phyloP scores from a whole-genome alignment of 2,797 vertebrate genomes.

The Hydrophis major region DNA sequence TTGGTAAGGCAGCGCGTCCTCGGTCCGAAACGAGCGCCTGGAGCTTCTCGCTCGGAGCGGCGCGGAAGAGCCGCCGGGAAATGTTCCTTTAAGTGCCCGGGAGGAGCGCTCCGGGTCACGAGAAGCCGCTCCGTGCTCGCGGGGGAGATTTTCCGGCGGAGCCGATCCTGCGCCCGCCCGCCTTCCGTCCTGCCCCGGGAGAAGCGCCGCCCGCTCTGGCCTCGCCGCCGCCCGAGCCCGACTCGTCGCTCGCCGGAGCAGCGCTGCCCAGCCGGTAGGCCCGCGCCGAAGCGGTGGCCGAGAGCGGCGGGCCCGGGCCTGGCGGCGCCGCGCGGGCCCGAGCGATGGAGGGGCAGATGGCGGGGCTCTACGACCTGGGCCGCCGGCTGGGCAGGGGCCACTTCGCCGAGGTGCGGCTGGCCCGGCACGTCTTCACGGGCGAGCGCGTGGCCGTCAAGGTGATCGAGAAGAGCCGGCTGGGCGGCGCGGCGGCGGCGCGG shows the following conservation, averaged over 20 bases:
- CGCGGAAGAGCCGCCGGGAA: neutral
- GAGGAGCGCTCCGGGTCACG: neutral
- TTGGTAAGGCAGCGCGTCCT: neutral
- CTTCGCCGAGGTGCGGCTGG: conserved; percentile 86
- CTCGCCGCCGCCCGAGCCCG: neutral
- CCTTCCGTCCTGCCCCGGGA: neutral
- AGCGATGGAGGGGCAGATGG: conserved; percentile 72
- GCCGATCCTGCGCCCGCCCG: neutral
- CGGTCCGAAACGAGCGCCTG: neutral
- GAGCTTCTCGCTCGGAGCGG: neutral
- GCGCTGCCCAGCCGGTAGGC: neutral
- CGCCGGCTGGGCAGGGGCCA: conserved; percentile 85
- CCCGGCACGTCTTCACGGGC: conserved; percentile 82
- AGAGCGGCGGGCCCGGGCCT: neutral
- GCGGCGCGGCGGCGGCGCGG: conserved; percentile 77
- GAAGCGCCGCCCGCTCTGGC: neutral
- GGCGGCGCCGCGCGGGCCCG: conserved; percentile 56
- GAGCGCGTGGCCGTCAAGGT: conserved; percentile 87
- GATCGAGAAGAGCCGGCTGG: conserved; percentile 88
- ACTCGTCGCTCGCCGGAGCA: too few relatives aligned
- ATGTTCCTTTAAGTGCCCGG: neutral
- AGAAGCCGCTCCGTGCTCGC: neutral
- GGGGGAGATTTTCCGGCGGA: neutral
- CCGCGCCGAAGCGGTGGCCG: neutral
- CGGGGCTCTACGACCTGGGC: conserved; percentile 83